Evolutionary conservation across 2,113 vertebrate species (phyloP).

Genomic region (Ursus arctos): DNA sequence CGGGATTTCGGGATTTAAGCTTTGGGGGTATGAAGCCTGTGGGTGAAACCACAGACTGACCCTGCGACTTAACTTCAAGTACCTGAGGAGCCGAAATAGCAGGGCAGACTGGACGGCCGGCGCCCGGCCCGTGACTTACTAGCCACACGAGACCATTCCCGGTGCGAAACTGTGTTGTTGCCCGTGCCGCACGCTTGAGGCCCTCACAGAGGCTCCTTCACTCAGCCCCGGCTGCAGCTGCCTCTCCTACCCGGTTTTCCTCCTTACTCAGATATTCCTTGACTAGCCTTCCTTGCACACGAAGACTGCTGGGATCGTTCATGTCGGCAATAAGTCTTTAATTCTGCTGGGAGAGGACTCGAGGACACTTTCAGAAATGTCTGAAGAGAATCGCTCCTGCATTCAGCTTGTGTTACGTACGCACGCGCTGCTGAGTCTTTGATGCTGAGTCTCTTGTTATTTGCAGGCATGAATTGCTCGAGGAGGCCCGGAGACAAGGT

Average conservation of each 20-base stretch:
- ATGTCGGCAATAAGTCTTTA: background rate
- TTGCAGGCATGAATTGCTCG: constrained; percentile 95
- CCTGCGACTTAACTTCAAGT: background rate
- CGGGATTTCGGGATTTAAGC: background rate
- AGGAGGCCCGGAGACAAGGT: constrained; percentile 96
- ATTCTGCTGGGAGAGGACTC: background rate
- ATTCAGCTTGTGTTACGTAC: rapidly evolving
- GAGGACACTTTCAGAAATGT: background rate
- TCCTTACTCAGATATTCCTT: background rate
- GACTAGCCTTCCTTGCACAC: no score
- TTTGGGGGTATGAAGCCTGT: background rate
- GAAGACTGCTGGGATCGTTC: background rate
- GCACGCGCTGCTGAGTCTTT: rapidly evolving
- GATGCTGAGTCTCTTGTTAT: constrained; percentile 2
- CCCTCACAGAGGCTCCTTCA: background rate
- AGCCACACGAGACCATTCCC: rapidly evolving
- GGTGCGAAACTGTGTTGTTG: background rate
- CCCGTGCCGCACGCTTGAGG: rapidly evolving
- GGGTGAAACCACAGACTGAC: background rate
- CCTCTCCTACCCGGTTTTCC: background rate
- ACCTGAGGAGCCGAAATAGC: no score
- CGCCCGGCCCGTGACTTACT: rapidly evolving
- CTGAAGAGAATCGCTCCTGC: rapidly evolving
- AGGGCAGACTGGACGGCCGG: rapidly evolving
- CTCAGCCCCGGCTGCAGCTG: background rate